phyloP scores from a whole-genome alignment of 2,888 invertebrate species.

The Emesis furor region DNA sequence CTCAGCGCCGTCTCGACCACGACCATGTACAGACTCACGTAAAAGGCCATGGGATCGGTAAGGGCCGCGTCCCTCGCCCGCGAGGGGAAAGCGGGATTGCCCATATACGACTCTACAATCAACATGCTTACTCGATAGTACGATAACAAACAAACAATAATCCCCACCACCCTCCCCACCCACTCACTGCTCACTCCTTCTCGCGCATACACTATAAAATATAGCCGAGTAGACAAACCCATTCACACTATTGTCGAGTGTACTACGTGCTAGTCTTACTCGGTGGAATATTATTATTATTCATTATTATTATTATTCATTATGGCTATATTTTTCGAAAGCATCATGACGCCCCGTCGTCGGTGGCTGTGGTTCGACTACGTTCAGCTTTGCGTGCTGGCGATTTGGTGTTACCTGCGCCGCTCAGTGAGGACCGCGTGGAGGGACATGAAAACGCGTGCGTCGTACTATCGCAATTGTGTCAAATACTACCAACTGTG shows the following conservation, averaged over 20 bases:
- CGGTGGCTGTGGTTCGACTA: background rate
- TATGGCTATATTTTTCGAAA: background rate
- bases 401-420: conserved; percentile 21
- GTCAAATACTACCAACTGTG: conserved; percentile 3
- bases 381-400: conserved; percentile 2
- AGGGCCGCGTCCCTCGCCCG: conserved; percentile 11
- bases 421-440: background rate
- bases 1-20: conserved; percentile 16
- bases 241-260: background rate
- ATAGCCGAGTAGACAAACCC: background rate
- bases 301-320: background rate
- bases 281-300: no score
- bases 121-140: conserved; percentile 6
- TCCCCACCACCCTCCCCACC: background rate
- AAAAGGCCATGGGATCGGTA: conserved; percentile 18
- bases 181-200: background rate
- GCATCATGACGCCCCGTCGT: background rate
- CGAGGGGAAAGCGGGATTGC: conserved; percentile 10
- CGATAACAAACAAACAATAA: background rate
- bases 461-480: conserved; percentile 5
- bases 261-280: no score
- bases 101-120: conserved; percentile 11
- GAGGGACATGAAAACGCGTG: conserved; percentile 4
- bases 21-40: conserved; percentile 21
- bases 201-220: background rate